These are phyloP conservation scores for Tadarida brasiliensis DNA, from an alignment of 2,797 vertebrate species.

Conservation along the genomic window DNA sequence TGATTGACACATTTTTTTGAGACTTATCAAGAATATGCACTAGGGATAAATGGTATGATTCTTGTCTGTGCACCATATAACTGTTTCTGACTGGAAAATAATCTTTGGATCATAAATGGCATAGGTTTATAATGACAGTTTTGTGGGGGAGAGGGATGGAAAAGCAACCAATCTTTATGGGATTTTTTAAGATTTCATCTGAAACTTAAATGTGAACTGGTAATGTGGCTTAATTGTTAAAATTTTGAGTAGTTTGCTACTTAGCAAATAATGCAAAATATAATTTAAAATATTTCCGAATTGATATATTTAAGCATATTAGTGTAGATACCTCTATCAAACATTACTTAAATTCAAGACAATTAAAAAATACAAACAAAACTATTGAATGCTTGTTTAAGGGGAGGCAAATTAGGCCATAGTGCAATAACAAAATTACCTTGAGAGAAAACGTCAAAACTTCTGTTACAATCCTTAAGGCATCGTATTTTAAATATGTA, in stretches of 20 bases:
- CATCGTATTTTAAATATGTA: neutral
- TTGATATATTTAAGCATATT: neutral
- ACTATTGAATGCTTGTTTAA: neutral
- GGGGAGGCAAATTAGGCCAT: neutral
- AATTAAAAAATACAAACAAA: neutral
- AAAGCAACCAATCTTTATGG: neutral
- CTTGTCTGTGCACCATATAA: neutral
- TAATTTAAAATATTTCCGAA: constrained; percentile 27
- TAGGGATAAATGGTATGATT: neutral
- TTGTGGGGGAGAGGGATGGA: neutral
- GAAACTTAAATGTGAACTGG: neutral
- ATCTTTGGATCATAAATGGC: neutral
- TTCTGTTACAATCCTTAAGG: neutral
- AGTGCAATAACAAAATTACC: neutral
- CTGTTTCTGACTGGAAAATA: constrained; percentile 35
- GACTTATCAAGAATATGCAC: neutral
- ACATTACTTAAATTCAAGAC: neutral
- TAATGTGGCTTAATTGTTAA: neutral
- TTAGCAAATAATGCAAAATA: neutral
- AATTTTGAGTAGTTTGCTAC: neutral
- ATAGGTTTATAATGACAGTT: neutral
- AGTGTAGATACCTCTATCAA: neutral
- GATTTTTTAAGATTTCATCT: neutral
- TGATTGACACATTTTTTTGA: neutral
- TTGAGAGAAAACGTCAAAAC: neutral